A percentile compares a stretch with the other conserved stretches of the same genome.
phyloP scores from a whole-genome alignment of 2,797 vertebrate species.

The Ctenosaura bakeri region DNA sequence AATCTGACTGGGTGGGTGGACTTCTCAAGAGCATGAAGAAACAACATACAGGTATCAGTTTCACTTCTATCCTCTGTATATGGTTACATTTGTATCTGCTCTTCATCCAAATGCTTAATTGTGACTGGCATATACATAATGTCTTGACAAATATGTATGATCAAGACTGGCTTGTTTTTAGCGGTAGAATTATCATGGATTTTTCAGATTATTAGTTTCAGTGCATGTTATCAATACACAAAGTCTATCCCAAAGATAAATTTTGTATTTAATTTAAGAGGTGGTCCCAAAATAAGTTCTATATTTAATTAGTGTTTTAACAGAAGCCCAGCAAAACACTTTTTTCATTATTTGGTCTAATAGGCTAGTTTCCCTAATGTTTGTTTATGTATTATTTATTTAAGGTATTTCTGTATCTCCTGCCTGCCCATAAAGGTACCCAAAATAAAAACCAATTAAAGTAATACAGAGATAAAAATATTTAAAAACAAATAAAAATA shows the following conservation, averaged over 20 bases:
- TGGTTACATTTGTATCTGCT: neutral
- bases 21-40: neutral
- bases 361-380: neutral
- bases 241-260: neutral
- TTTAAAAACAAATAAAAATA: too few species aligned
- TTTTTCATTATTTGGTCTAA: too few species aligned
- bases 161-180: neutral
- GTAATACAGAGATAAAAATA: too few species aligned
- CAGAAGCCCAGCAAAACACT: neutral
- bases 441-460: too few species aligned
- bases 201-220: neutral
- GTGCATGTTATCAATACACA: slow-evolving; percentile 1
- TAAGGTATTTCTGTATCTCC: too few species aligned
- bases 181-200: neutral
- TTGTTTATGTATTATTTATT: too few species aligned
- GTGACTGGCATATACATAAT: neutral
- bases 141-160: neutral
- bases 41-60: neutral
- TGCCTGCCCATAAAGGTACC: too few species aligned
- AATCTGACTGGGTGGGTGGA: neutral
- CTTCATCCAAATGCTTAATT: neutral
- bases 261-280: neutral
- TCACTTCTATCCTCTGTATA: neutral
- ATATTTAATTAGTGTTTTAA: neutral
- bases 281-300: too few species aligned